Base-by-base conservation (phyloP, 1,140 invertebrate species). In the Macrotrachela quadricornifera region DNA sequence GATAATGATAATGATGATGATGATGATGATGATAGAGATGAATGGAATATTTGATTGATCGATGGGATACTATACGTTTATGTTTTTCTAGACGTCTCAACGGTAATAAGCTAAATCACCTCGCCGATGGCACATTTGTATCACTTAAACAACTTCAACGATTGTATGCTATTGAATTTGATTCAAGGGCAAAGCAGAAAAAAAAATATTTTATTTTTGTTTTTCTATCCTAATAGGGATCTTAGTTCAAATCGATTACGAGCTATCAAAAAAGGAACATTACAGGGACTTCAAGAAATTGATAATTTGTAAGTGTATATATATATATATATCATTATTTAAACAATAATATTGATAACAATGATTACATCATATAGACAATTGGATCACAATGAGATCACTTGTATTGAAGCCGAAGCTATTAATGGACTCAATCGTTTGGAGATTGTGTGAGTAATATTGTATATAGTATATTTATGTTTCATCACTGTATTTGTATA, bases 41-140 rank as follows among this genome's bases (percentile, higher is more conserved):
- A n/a, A n/a, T n/a, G n/a, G n/a, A 30, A 4, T 30, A 8, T 8
- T 30, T 30, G 21, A 30, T 8, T 4, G 21, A 21, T 45, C 21
- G 21, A 8, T 30, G 21, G 8, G 8, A 30, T 30, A 30, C 58
- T 17, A 51, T 45, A 10, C 2, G 40, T 18, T 18, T 21, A n/a
- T 51, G 58, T 65, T 60, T 56, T 73, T 73, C 17, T 71, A 83
- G 81, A 59, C 80, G 90, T 69, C 71, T 96, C 58, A 90, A 96
- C 66, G 83, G 88, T 65, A 96, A 95, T 69, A 78, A 82, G 60
- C 73, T 96, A 56, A 84, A 81, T 12, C 95, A 90, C 65, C 77
- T 94, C 59, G 86, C 91, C 59, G 84, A 88, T 61, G 77, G 79
- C 57, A 80, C 85, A 1, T 75, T 92, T 48, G 77, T 79, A 63